Conservation (phyloP, 2,888 invertebrate species). For the Apamea monoglypha region DNA sequence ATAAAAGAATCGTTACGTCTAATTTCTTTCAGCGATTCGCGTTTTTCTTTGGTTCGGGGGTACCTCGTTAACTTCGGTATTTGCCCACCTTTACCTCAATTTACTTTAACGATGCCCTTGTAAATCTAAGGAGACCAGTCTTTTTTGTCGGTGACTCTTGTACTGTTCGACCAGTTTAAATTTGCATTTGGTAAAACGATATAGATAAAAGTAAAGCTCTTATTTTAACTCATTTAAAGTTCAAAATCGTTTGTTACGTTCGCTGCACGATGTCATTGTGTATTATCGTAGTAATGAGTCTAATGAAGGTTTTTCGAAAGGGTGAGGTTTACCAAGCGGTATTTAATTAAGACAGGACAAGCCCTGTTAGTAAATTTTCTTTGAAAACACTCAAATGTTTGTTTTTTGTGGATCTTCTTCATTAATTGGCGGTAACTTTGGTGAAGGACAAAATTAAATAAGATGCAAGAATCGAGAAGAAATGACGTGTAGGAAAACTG, state of each 20-base stretch:
- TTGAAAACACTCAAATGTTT: slow-evolving; percentile 59
- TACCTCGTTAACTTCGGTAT: slow-evolving; percentile 77
- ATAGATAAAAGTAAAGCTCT: slow-evolving; percentile 35
- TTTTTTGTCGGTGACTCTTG: slow-evolving; percentile 78
- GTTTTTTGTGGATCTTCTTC: slow-evolving; percentile 34
- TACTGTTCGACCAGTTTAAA: slow-evolving; percentile 65
- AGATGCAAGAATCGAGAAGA: not conserved
- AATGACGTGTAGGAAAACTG: not conserved
- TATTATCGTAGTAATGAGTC: slow-evolving; percentile 79
- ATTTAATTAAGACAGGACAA: slow-evolving; percentile 83
- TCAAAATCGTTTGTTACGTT: slow-evolving; percentile 54
- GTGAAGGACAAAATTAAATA: not conserved
- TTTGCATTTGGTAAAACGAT: slow-evolving; percentile 40
- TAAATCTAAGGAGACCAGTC: slow-evolving; percentile 80
- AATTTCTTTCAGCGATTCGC: slow-evolving; percentile 70
- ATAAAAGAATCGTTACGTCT: slow-evolving; percentile 73
- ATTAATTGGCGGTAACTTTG: slow-evolving; percentile 32
- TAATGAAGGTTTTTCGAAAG: slow-evolving; percentile 85
- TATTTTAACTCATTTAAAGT: slow-evolving; percentile 52
- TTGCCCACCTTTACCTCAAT: slow-evolving; percentile 84
- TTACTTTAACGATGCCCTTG: slow-evolving; percentile 83
- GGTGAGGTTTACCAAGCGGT: slow-evolving; percentile 78
- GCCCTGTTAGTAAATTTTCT: slow-evolving; percentile 69
- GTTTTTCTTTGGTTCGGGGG: slow-evolving; percentile 67
- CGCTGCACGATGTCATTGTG: slow-evolving; percentile 51